phyloP scores from a whole-genome alignment of 2,888 invertebrate genomes.

The Troilus luridus region DNA sequence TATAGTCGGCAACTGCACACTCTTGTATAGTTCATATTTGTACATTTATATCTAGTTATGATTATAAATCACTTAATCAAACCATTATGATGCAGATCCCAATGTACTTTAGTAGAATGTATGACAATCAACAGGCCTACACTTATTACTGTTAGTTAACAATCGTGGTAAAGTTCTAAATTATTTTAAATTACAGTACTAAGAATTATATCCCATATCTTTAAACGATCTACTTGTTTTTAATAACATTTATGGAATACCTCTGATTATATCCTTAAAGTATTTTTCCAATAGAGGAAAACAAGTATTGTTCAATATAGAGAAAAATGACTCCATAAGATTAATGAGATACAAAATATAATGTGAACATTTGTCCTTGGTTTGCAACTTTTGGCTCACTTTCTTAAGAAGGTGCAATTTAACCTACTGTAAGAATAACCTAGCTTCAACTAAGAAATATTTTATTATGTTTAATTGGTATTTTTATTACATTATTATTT shows the following conservation, averaged over 20 bases:
- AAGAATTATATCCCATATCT: background rate
- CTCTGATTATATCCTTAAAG: background rate
- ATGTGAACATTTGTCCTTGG: background rate
- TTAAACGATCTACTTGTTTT: background rate
- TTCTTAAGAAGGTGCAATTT: background rate
- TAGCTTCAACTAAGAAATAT: background rate
- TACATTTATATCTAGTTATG: background rate
- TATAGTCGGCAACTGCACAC: background rate
- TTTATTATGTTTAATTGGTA: too few species aligned
- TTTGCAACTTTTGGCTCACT: too few species aligned
- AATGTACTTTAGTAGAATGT: background rate
- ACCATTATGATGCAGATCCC: background rate
- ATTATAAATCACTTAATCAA: background rate
- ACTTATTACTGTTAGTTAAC: background rate
- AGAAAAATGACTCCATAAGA: too few species aligned
- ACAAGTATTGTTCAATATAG: background rate
- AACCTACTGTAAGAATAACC: background rate
- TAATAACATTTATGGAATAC: background rate
- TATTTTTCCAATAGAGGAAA: background rate
- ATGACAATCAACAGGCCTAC: background rate
- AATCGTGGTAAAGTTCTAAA: too few species aligned
- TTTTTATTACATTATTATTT: too few species aligned
- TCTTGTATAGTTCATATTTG: background rate
- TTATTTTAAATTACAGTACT: background rate
- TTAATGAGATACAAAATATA: too few species aligned